A percentile compares a stretch with the other conserved stretches of the same genome.
Conservation (phyloP, 1,140 invertebrate species). For the Drosophila pallidifrons region DNA sequence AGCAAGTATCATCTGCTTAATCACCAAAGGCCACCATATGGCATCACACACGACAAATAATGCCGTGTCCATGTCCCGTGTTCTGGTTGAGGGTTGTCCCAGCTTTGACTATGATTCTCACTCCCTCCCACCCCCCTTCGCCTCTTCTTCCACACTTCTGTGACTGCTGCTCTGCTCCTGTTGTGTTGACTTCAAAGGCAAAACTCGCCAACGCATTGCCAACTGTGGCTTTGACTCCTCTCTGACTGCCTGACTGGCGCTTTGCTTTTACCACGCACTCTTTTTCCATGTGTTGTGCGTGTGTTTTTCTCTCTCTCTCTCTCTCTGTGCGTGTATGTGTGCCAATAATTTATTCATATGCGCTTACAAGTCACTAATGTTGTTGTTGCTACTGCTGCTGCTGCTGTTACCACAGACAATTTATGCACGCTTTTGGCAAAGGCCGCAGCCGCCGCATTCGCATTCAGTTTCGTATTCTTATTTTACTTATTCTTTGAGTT, state of each 20-base stretch:
- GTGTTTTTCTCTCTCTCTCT: conserved; percentile 19
- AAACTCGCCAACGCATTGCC: conserved; percentile 34
- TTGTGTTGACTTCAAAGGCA: conserved; percentile 28
- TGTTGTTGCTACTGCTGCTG: conserved; percentile 43
- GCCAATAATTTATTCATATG: conserved; percentile 84
- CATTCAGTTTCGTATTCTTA: conserved; percentile 31
- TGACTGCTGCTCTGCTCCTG: background rate
- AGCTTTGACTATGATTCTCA: conserved; percentile 8
- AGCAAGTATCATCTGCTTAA: conserved; percentile 80
- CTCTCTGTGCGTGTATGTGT: conserved; percentile 43
- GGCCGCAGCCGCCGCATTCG: conserved; percentile 61
- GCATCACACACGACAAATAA: conserved; percentile 50
- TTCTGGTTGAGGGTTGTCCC: conserved; percentile 29
- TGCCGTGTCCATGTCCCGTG: conserved; percentile 27
- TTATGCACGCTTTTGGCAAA: conserved; percentile 80
- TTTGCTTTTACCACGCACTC: conserved; percentile 76
- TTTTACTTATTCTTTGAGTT: conserved; percentile 34
- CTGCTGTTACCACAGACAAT: conserved; percentile 77
- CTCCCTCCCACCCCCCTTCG: background rate
- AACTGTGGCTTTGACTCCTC: conserved; percentile 34
- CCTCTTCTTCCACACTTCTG: background rate
- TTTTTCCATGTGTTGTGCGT: conserved; percentile 39
- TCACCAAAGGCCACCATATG: conserved; percentile 84
- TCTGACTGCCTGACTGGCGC: conserved; percentile 32
- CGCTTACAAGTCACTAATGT: conserved; percentile 80